Percentiles rank a stretch among this genome's conserved stretches.
Evolutionary conservation across 2,888 invertebrate species (phyloP).

Genomic region (Abrostola tripartita): DNA sequence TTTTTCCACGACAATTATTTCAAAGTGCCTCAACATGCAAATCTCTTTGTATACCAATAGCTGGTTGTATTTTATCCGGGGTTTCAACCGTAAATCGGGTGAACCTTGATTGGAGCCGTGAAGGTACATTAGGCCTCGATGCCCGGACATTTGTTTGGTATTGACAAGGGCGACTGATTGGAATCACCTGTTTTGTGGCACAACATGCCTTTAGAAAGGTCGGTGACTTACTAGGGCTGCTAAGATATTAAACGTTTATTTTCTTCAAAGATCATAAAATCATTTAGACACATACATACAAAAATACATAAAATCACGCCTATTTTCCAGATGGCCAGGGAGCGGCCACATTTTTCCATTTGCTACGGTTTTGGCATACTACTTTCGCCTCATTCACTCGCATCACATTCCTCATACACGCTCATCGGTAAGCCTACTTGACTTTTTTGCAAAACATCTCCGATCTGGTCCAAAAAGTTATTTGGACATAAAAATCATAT

Average conservation of each 20-base stretch:
- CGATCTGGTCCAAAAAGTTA: too few species aligned
- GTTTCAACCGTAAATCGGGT: slow-evolving; percentile 63
- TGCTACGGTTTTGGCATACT: too few species aligned
- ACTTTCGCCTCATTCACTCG: too few species aligned
- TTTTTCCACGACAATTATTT: slow-evolving; percentile 41
- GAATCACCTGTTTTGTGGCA: slow-evolving; percentile 45
- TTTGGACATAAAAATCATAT: too few species aligned
- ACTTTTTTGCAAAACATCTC: too few species aligned
- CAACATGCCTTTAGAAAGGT: neutral
- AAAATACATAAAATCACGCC: too few species aligned
- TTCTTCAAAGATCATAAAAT: too few species aligned
- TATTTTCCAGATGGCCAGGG: too few species aligned
- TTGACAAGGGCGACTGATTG: slow-evolving; percentile 47
- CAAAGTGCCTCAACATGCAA: slow-evolving; percentile 53
- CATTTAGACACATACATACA: too few species aligned
- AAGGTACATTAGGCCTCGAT: slow-evolving; percentile 37
- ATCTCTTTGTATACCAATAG: slow-evolving; percentile 61
- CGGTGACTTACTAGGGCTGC: neutral
- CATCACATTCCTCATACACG: too few species aligned
- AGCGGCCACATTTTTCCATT: too few species aligned
- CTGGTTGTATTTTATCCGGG: slow-evolving; percentile 62
- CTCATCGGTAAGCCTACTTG: too few species aligned
- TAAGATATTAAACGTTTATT: neutral
- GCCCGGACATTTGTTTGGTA: slow-evolving; percentile 48
- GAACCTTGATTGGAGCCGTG: slow-evolving; percentile 60